phyloP scores from a whole-genome alignment of 2,888 invertebrate genomes.

The Agrotis ipsilon region DNA sequence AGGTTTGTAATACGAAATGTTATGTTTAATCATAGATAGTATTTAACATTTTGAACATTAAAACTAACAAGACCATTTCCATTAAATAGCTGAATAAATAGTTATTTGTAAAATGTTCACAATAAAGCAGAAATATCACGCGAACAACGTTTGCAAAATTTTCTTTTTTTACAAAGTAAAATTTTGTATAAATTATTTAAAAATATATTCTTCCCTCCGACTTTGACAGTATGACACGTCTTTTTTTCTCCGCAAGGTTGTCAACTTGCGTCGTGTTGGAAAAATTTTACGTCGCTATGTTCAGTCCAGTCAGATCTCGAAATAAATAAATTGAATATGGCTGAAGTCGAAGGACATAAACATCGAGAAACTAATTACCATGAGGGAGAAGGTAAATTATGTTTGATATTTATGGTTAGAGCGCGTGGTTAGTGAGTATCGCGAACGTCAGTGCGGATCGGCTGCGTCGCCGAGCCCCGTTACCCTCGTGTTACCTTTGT shows the following conservation, averaged over 20 bases:
- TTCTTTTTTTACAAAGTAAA: constrained; percentile 25
- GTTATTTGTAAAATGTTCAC: background rate
- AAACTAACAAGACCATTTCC: constrained; percentile 11
- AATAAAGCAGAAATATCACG: background rate
- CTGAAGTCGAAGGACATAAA: constrained; percentile 89
- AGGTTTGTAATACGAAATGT: too few relatives aligned
- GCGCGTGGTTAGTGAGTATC: constrained; percentile 82
- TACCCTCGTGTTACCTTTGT: constrained; percentile 89
- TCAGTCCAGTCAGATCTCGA: constrained; percentile 88
- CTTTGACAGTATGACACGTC: constrained; percentile 80
- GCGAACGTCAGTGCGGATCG: constrained; percentile 76
- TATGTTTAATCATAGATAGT: too few relatives aligned
- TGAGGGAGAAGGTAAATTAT: constrained; percentile 90
- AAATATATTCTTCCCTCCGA: constrained; percentile 65
- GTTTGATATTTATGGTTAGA: constrained; percentile 87
- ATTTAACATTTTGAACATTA: constrained; percentile 30
- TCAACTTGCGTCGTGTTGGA: constrained; percentile 89
- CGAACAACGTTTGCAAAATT: background rate
- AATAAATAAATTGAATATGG: constrained; percentile 91
- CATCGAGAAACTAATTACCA: constrained; percentile 87
- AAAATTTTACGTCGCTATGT: constrained; percentile 89
- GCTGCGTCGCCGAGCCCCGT: constrained; percentile 78
- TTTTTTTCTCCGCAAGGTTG: constrained; percentile 79
- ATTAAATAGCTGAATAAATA: background rate
- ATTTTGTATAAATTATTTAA: constrained; percentile 25